These are phyloP conservation scores for Pyralis farinalis DNA, from an alignment of 2,888 invertebrate species.

Conservation along the genomic window DNA sequence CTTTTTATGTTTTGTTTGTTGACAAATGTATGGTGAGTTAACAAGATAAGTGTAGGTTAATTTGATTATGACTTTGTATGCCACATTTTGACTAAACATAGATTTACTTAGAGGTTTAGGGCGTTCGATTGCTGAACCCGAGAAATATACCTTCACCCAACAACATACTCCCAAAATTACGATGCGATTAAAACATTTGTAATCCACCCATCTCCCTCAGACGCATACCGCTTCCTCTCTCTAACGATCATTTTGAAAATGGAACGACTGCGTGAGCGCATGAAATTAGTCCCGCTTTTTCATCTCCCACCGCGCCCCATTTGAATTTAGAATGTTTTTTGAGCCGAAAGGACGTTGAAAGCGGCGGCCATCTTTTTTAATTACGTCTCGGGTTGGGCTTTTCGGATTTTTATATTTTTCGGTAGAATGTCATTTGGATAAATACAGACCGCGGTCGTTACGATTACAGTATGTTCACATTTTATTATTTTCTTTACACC, in stretches of 20 bases:
- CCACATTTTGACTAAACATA: no score
- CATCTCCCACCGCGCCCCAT: constrained; percentile 67
- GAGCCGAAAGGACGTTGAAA: constrained; percentile 47
- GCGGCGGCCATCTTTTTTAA: constrained; percentile 64
- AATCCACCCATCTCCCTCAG: constrained; percentile 37
- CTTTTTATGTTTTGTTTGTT: no score
- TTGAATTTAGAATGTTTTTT: constrained; percentile 63
- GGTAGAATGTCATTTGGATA: constrained; percentile 54
- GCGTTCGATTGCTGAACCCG: no score
- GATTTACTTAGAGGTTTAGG: background rate
- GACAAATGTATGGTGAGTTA: no score
- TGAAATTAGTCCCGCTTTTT: constrained; percentile 75
- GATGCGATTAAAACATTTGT: constrained; percentile 75
- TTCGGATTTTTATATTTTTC: constrained; percentile 36
- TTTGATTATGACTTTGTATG: no score
- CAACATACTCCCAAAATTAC: constrained; percentile 70
- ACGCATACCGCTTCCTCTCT: constrained; percentile 21
- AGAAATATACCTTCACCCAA: constrained; percentile 19
- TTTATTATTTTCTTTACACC: no score
- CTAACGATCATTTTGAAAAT: constrained; percentile 61
- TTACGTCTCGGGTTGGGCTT: constrained; percentile 42
- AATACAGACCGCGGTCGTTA: constrained; percentile 32
- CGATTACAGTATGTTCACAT: constrained; percentile 21
- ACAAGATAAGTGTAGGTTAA: no score
- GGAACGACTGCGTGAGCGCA: constrained; percentile 66